Evolutionary conservation across 2,888 invertebrate genomes (phyloP).

Genomic region (Podabrus alpinus): DNA sequence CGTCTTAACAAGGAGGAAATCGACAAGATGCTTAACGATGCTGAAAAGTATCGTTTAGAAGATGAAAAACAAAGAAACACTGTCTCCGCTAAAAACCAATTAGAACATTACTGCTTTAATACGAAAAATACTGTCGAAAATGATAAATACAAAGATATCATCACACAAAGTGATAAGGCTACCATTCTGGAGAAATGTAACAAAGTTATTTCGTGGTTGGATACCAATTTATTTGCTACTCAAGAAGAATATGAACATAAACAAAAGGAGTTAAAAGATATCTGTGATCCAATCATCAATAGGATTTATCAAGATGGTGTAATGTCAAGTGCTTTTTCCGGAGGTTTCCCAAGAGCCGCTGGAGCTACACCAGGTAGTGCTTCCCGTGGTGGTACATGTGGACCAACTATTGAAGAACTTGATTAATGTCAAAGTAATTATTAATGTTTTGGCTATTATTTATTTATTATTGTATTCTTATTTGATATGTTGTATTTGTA

Average conservation of each 20-base stretch:
- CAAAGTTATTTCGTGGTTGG: constrained; percentile 84
- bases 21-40: constrained; percentile 90
- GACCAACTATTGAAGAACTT: no score
- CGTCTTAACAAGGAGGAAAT: constrained; percentile 92
- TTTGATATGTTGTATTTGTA: no score
- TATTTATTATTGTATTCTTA: no score
- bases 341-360: no score
- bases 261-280: constrained; percentile 89
- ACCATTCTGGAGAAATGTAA: constrained; percentile 84
- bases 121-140: constrained; percentile 96
- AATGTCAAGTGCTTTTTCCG: no score
- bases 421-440: no score
- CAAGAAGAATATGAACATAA: constrained; percentile 73
- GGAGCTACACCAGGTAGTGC: no score
- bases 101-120: constrained; percentile 90
- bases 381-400: no score
- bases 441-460: no score
- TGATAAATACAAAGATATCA: constrained; percentile 91
- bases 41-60: constrained; percentile 86
- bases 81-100: constrained; percentile 60
- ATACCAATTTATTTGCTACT: constrained; percentile 44
- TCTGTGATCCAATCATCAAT: constrained; percentile 94
- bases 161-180: constrained; percentile 80
- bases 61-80: constrained; percentile 82
- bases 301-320: constrained; percentile 91